These are phyloP conservation scores for Eulithis prunata DNA, from an alignment of 2,888 invertebrate genomes.

Conservation along the genomic window DNA sequence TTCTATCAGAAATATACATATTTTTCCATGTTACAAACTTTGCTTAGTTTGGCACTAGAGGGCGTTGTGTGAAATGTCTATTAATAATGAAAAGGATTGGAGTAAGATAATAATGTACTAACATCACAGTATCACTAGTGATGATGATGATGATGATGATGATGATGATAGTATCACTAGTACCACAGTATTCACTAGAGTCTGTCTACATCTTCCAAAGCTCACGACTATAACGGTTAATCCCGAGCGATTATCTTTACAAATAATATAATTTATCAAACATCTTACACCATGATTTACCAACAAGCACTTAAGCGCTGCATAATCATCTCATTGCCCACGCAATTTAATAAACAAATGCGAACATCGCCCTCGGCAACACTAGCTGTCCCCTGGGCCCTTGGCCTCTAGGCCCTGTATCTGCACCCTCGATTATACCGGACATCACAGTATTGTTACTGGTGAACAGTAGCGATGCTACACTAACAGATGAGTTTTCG, in stretches of 20 bases:
- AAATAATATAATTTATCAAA: constrained; percentile 8
- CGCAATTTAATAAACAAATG: constrained; percentile 36
- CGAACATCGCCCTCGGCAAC: constrained; percentile 16
- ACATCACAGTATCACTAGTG: too few species aligned
- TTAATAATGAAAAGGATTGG: too few species aligned
- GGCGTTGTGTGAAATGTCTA: too few species aligned
- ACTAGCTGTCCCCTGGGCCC: constrained; percentile 22
- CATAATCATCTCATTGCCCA: constrained; percentile 18
- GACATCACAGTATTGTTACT: constrained; percentile 15
- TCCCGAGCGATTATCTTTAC: background rate
- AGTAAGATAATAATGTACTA: too few species aligned
- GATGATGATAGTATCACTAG: too few species aligned
- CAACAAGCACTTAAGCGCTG: constrained; percentile 21
- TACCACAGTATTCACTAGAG: background rate
- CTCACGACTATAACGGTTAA: background rate
- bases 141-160: too few species aligned
- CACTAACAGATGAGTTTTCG: too few species aligned
- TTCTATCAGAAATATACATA: too few species aligned
- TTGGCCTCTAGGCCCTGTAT: constrained; percentile 13
- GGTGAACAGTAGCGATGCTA: constrained; percentile 2
- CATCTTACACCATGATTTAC: constrained; percentile 10
- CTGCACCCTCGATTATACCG: constrained; percentile 15
- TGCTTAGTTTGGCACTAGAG: too few species aligned
- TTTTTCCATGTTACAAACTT: too few species aligned
- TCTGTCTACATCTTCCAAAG: background rate